Base-by-base conservation (phyloP, 1,140 invertebrate species). In the Achroia grisella region DNA sequence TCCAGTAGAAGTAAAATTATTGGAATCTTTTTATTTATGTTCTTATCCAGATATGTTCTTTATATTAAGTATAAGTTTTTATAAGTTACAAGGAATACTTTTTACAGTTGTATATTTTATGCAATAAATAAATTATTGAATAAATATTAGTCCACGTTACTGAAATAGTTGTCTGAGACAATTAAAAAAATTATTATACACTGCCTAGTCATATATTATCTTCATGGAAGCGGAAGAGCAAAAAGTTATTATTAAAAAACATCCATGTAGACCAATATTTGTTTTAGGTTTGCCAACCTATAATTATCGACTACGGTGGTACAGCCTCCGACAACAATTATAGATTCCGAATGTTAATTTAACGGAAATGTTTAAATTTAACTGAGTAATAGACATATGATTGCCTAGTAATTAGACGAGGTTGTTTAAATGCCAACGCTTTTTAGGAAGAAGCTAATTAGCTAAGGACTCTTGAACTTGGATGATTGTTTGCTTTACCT, bases 291-390 rank as follows among this genome's bases (percentile, higher is more conserved):
- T 34, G 15, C 11, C 17, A 66, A 48, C 45, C 52, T 50, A 48
- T 52, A 59, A 66, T 66, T 66, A 62, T 62, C 62, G 29, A 59
- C 56, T 48, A 40, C 23, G 57, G 62, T 52, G 57, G 62, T 51
- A 55, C 27, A 36, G 49, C 36, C 37, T 10, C 12, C 33, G 13
- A 27, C n/a, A 39, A 40, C 35, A 50, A 44, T 48, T 45, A 54
- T 44, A 48, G 40, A 48, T 10, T 41, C 40, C 6, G 17, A 43
- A 47, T 15, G n/a, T 34, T 39, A 30, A 31, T 40, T 39, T 45
- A 40, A 44, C 40, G 45, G 45, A 48, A 48, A 39, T 43, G 34
- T 47, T 39, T 11, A 39, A 37, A 37, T 47, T 33, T 10, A 39
- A 49, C 12, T 12, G 9, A 42, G 28, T 40, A 11, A 27, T 27